Conservation (phyloP, 2,113 vertebrate genomes). For the Clarias macrocephalus region DNA sequence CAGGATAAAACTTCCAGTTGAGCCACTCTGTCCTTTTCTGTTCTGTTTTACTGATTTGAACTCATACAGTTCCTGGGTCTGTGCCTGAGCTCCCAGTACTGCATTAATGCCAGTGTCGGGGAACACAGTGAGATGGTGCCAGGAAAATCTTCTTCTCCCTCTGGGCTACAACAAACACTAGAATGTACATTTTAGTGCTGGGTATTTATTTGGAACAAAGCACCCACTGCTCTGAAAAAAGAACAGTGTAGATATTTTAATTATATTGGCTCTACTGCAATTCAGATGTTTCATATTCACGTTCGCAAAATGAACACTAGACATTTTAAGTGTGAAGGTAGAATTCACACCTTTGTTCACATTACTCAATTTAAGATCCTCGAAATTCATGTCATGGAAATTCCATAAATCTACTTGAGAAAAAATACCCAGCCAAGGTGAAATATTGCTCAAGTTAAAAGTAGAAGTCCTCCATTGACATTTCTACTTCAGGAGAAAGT, state of each 20-base stretch:
- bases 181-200: constrained; percentile 6
- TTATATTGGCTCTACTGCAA: background rate
- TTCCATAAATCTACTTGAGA: background rate
- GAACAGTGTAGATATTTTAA: background rate
- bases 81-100: background rate
- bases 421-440: too few species aligned
- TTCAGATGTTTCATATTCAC: background rate
- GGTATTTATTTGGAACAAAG: background rate
- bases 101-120: constrained; percentile 6
- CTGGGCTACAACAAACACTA: constrained; percentile 38
- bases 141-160: constrained; percentile 37
- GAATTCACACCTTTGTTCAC: background rate
- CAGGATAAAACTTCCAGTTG: constrained; percentile 10
- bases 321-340: background rate
- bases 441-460: too few species aligned
- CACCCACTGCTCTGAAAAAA: background rate
- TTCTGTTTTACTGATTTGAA: constrained; percentile 6
- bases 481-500: too few species aligned
- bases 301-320: background rate
- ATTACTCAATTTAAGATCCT: background rate
- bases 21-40: constrained; percentile 8
- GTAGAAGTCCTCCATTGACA: too few species aligned
- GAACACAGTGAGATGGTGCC: constrained; percentile 20
- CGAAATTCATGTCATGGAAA: background rate
- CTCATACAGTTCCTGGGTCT: constrained; percentile 2